These are phyloP conservation scores for Drosophila fulvimacula DNA, from an alignment of 2,888 invertebrate species.

Conservation along the genomic window DNA sequence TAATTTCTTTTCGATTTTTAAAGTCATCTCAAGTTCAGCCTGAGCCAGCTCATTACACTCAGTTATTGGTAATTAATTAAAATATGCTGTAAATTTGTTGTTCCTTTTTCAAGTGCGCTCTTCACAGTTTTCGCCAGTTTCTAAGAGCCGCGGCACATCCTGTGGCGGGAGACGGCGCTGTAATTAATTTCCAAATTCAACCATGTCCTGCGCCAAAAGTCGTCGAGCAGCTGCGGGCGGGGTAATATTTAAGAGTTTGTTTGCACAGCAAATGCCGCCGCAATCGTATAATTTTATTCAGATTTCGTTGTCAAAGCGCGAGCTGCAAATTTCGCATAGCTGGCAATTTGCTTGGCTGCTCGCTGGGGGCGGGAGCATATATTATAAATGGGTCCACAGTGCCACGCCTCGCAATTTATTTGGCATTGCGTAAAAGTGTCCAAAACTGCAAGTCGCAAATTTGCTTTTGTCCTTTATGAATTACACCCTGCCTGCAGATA, in stretches of 20 bases:
- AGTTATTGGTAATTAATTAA: slow-evolving; percentile 36
- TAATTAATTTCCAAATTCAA: slow-evolving; percentile 59
- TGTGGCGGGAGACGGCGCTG: slow-evolving; percentile 9
- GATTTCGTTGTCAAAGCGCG: slow-evolving; percentile 50
- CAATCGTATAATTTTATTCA: slow-evolving; percentile 46
- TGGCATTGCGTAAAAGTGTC: slow-evolving; percentile 35
- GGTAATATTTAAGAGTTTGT: slow-evolving; percentile 22
- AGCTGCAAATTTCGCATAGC: slow-evolving; percentile 43
- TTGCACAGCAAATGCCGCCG: slow-evolving; percentile 35
- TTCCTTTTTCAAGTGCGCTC: neutral
- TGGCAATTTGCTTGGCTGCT: slow-evolving; percentile 31
- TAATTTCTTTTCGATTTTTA: neutral
- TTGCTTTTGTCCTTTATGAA: slow-evolving; percentile 27
- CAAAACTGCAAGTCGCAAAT: slow-evolving; percentile 49
- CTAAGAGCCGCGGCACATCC: neutral
- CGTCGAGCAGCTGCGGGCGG: slow-evolving; percentile 1
- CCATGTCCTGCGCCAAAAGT: slow-evolving; percentile 28
- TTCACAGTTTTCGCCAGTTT: neutral
- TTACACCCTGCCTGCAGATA: slow-evolving; percentile 5
- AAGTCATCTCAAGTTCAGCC: neutral
- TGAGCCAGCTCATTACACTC: slow-evolving; percentile 15
- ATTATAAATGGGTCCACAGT: slow-evolving; percentile 28
- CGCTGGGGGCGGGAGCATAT: neutral
- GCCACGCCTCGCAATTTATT: slow-evolving; percentile 51
- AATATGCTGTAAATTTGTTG: slow-evolving; percentile 22